phyloP scores from a whole-genome alignment of 2,113 vertebrate genomes.

The Pavo muticus region DNA sequence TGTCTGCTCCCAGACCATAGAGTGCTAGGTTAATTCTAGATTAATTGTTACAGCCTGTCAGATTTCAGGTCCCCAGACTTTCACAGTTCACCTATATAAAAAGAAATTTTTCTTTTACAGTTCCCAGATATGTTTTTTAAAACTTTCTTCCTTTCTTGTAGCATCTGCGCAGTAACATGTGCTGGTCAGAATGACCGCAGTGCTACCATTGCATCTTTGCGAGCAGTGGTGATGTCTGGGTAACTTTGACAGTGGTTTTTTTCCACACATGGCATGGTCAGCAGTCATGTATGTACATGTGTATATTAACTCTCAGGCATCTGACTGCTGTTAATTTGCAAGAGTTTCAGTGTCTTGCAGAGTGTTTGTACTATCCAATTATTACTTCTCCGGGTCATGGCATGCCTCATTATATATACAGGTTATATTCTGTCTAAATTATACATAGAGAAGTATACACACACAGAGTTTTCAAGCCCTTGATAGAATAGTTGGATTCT shows the following conservation, averaged over 20 bases:
- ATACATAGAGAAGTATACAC: background rate
- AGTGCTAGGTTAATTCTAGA: background rate
- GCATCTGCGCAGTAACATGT: background rate
- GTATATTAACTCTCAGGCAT: background rate
- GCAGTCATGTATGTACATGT: background rate
- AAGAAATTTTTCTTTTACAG: background rate
- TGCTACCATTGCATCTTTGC: background rate
- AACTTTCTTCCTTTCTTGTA: background rate
- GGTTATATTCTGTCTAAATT: background rate
- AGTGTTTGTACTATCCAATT: background rate
- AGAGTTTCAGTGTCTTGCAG: background rate
- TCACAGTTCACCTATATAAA: background rate
- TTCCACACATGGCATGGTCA: fast-evolving
- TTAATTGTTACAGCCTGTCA: background rate
- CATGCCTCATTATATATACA: background rate
- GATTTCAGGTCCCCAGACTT: background rate
- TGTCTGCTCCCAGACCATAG: background rate
- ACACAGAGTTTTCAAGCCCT: background rate
- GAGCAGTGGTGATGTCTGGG: too few relatives aligned
- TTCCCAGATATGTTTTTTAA: background rate
- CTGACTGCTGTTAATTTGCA: background rate
- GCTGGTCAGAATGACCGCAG: background rate
- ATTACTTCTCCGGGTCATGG: background rate
- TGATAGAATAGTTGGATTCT: background rate
- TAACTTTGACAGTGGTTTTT: background rate